phyloP scores from a whole-genome alignment of 1,140 invertebrate genomes.

The Papilio dardanus region DNA sequence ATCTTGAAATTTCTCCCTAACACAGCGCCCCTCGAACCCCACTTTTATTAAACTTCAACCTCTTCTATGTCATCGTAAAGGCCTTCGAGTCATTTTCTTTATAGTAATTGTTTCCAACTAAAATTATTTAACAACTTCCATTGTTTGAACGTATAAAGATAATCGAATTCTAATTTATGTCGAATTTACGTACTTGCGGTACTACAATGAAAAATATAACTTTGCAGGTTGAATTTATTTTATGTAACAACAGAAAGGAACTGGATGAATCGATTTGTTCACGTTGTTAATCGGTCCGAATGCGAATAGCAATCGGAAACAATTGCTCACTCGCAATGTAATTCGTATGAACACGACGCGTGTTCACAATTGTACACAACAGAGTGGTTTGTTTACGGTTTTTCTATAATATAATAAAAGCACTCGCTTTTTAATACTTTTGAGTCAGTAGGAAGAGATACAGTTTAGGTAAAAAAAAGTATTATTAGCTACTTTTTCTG shows the following conservation, averaged over 20 bases:
- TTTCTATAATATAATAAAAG: background rate
- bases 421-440: background rate
- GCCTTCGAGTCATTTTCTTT: slow-evolving; percentile 52
- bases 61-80: slow-evolving; percentile 55
- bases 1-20: slow-evolving; percentile 47
- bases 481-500: too few relatives aligned
- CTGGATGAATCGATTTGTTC: slow-evolving; percentile 21
- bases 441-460: background rate
- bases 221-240: background rate
- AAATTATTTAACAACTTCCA: slow-evolving; percentile 8
- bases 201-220: background rate
- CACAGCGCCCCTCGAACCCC: slow-evolving; percentile 40
- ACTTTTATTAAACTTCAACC: slow-evolving; percentile 58
- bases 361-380: background rate
- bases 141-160: background rate
- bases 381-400: background rate
- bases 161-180: background rate
- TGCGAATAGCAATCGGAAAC: slow-evolving; percentile 28
- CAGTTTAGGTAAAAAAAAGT: too few relatives aligned
- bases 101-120: slow-evolving; percentile 19
- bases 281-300: slow-evolving; percentile 30
- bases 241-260: background rate
- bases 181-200: background rate
- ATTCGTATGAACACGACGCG: slow-evolving; percentile 4
- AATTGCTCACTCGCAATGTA: slow-evolving; percentile 24